Base-by-base conservation (phyloP, 2,797 vertebrate species). In the Halcyon badia region DNA sequence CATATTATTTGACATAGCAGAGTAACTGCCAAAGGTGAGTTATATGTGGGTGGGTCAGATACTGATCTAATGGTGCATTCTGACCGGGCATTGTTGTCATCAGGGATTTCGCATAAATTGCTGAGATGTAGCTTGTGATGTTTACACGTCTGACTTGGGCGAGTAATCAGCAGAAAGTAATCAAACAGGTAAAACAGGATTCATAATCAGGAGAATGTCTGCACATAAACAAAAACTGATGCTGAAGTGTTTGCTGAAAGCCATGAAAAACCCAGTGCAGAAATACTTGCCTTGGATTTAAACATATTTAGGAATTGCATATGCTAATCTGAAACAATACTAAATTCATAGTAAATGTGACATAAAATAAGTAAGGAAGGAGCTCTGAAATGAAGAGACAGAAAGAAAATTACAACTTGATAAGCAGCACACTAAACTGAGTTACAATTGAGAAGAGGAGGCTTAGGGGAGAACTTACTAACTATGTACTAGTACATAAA, bases 181-280 rank as follows among this genome's bases (percentile, higher is more conserved):
- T 92, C 87, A 87, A 96, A 95, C 93, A 91, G 92, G 94, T 96
- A 89, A 80, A 96, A 93, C 83, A 81, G 68, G 90, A 83, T 96
- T 96, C 41, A 26, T 93, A 92, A 96, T 95, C 86, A 95, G 57
- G 60, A 73, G 81, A 94, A 48, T 85, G 56, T 71, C 92, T 96
- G 87, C 30, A 61, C 1, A 1, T 94, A 90, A 96, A 85, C 83
- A 90, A 73, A 69, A 90, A 76, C 18, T 0, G 0, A 54, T 87
- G 57, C 68, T 64, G 71, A 89, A 85, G 49, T 49, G 24, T 83
- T 94, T 95, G 41, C 75, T 89, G 87, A 60, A 93, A 80, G 83
- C 71, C 2, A 1, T 39, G 33, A 64, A 78, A 93, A 89, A 37
- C 7, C 14, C 69, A 66, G 22, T 73, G 72, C 37, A 95, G 68